phyloP scores from a whole-genome alignment of 2,113 vertebrate species.

The Notechis scutatus region DNA sequence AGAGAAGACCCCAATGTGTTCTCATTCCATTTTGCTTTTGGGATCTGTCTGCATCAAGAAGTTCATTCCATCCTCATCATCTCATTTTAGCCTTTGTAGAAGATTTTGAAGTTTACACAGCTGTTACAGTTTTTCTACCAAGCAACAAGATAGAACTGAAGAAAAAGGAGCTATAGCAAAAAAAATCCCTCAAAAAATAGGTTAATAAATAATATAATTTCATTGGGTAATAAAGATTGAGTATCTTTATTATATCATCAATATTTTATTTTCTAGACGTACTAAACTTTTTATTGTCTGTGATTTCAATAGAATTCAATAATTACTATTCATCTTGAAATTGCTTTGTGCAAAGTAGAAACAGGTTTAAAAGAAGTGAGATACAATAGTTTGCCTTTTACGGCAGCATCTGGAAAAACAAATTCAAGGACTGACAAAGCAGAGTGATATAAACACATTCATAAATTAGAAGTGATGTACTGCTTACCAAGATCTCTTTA shows the following conservation, averaged over 20 bases:
- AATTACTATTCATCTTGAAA: not conserved
- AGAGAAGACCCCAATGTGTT: not conserved
- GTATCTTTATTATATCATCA: not conserved
- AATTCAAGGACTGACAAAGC: not conserved
- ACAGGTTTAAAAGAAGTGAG: not conserved
- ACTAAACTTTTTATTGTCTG: not conserved
- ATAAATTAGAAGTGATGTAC: not conserved
- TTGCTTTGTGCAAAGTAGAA: constrained; percentile 23
- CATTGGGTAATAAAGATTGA: not conserved
- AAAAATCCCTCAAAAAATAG: not conserved
- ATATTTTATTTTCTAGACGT: not conserved
- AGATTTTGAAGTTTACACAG: not conserved
- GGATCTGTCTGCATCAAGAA: not conserved
- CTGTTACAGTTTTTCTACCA: not conserved
- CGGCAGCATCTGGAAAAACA: not conserved
- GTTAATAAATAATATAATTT: not conserved
- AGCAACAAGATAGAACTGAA: constrained; percentile 17
- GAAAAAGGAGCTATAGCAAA: not conserved
- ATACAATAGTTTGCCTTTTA: constrained; percentile 6
- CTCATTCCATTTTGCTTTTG: not conserved
- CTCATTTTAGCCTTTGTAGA: not conserved
- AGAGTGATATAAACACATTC: not conserved
- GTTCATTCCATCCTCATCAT: not conserved
- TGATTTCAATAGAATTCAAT: constrained; percentile 13
- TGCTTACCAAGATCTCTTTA: not conserved